These are phyloP conservation scores for Wasmannia auropunctata DNA, from an alignment of 1,140 invertebrate species.

Conservation along the genomic window DNA sequence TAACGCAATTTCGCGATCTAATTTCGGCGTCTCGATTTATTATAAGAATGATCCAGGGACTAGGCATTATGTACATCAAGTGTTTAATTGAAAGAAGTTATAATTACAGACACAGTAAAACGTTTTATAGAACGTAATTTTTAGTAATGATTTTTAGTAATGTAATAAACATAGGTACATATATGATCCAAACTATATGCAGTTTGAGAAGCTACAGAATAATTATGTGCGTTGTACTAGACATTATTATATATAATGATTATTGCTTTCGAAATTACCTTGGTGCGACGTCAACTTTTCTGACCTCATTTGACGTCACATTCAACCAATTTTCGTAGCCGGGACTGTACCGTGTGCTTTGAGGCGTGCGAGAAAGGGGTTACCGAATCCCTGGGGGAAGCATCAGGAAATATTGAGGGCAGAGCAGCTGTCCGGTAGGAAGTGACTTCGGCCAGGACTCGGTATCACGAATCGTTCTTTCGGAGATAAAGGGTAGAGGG, in stretches of 20 bases:
- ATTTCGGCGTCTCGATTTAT: constrained; percentile 40
- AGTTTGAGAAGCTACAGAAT: not conserved
- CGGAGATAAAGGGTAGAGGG: constrained; percentile 53
- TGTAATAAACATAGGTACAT: too few species aligned
- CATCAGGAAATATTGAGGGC: constrained; percentile 9
- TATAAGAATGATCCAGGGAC: not conserved
- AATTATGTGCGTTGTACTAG: not conserved
- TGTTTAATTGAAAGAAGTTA: not conserved
- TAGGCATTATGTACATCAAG: not conserved
- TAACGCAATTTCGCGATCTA: constrained; percentile 62
- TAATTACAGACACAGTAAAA: not conserved
- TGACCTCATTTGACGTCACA: not conserved
- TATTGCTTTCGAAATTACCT: not conserved
- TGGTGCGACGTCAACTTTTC: not conserved
- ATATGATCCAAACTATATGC: not conserved
- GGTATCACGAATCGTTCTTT: constrained; percentile 53
- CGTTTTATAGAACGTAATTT: not conserved
- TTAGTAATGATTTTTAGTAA: too few species aligned
- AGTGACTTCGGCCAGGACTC: constrained; percentile 60
- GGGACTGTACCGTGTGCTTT: constrained; percentile 20
- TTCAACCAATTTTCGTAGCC: not conserved
- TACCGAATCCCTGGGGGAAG: constrained; percentile 31
- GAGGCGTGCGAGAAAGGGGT: constrained; percentile 55
- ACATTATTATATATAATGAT: not conserved
- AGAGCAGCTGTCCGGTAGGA: constrained; percentile 72